Conservation (phyloP, 2,797 vertebrate species). For the Paguma larvata region DNA sequence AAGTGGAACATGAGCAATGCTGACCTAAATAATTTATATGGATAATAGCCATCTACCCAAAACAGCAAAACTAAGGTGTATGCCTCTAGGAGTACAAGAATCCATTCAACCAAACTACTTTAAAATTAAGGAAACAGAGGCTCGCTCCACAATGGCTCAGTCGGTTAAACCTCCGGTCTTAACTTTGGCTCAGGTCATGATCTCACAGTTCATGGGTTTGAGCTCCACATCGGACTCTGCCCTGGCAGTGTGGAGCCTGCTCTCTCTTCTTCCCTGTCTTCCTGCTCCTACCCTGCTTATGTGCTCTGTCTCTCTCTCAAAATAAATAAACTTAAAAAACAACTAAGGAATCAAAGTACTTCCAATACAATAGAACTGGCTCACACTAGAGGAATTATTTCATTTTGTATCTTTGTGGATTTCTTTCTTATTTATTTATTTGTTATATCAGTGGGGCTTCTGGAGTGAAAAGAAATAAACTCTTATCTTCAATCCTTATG, state of each 20-base stretch:
- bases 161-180: too few relatives aligned
- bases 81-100: neutral
- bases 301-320: too few relatives aligned
- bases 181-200: too few relatives aligned
- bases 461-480: neutral
- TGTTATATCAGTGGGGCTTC: neutral
- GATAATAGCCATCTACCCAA: neutral
- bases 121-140: neutral
- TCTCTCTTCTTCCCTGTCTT: too few relatives aligned
- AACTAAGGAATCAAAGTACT: neutral
- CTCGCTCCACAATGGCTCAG: too few relatives aligned
- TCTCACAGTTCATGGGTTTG: too few relatives aligned
- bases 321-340: neutral
- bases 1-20: neutral
- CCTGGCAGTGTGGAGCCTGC: too few relatives aligned
- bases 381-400: neutral
- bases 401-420: neutral
- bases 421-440: neutral
- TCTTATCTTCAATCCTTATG: too few relatives aligned
- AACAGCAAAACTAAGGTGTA: fast-evolving
- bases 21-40: neutral
- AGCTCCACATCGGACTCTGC: too few relatives aligned
- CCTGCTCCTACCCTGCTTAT: too few relatives aligned
- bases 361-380: neutral
- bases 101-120: neutral